Evolutionary conservation across 1,140 invertebrate genomes (phyloP).

Genomic region (Drosophila sulfurigaster): DNA sequence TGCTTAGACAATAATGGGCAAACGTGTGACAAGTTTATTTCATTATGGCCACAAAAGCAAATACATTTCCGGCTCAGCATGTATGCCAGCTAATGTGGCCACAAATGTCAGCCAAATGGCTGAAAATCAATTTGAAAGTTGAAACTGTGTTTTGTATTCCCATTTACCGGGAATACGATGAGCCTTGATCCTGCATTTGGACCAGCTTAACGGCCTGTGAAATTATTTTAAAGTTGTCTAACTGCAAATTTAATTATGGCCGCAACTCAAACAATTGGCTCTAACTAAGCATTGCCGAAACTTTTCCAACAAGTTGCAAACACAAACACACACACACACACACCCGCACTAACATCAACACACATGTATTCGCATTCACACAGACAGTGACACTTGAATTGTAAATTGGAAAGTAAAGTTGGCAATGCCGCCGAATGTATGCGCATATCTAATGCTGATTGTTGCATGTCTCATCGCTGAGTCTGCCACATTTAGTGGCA

Average conservation of each 20-base stretch:
- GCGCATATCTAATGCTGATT: constrained; percentile 70
- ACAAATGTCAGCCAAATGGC: constrained; percentile 46
- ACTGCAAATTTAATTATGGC: constrained; percentile 63
- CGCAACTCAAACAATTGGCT: constrained; percentile 70
- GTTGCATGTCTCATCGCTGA: constrained; percentile 35
- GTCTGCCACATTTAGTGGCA: constrained; percentile 16
- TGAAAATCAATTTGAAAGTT: constrained; percentile 59
- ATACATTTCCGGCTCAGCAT: constrained; percentile 32
- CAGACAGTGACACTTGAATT: neutral
- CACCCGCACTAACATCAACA: neutral
- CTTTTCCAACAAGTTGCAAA: constrained; percentile 27
- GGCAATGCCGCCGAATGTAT: constrained; percentile 56
- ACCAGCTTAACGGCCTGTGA: constrained; percentile 48
- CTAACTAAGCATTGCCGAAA: constrained; percentile 64
- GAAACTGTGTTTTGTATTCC: neutral
- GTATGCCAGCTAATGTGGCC: constrained; percentile 7
- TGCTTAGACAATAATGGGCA: constrained; percentile 23
- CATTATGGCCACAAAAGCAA: constrained; percentile 63
- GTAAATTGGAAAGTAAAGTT: constrained; percentile 52
- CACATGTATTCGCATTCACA: neutral
- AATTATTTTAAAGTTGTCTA: constrained; percentile 59
- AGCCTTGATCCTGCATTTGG: neutral
- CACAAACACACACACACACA: constrained; percentile 7
- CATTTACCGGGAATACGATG: neutral
- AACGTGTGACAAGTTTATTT: constrained; percentile 73